These are phyloP conservation scores for Onthophagus sagittarius DNA, from an alignment of 2,888 invertebrate genomes.

Conservation along the genomic window DNA sequence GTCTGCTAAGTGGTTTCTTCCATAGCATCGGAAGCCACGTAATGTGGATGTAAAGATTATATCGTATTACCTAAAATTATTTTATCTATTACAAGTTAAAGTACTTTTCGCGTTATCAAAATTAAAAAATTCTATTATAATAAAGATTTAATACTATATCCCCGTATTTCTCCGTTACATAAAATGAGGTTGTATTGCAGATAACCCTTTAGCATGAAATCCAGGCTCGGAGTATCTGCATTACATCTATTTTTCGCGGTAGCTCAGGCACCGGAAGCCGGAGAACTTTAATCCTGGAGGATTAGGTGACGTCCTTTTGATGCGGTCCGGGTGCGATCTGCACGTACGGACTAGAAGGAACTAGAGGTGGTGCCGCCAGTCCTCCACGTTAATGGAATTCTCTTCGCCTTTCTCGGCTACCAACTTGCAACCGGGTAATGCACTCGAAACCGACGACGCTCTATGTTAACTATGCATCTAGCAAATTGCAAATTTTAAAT, in stretches of 20 bases:
- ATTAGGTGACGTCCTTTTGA: neutral
- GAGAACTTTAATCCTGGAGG: neutral
- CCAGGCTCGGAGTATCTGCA: neutral
- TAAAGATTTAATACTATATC: too few species aligned
- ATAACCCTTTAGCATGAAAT: too few species aligned
- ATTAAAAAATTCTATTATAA: too few species aligned
- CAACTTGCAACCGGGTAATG: slow-evolving; percentile 9
- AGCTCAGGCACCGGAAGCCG: neutral
- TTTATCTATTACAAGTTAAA: too few species aligned
- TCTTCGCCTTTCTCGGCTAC: neutral
- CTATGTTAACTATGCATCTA: slow-evolving; percentile 7
- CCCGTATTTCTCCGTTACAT: too few species aligned
- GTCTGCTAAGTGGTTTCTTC: neutral
- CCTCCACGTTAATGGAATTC: slow-evolving; percentile 4
- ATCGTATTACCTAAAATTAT: neutral
- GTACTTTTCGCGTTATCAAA: too few species aligned
- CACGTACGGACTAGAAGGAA: neutral
- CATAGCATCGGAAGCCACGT: neutral
- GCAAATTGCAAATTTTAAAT: slow-evolving; percentile 10
- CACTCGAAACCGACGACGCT: neutral
- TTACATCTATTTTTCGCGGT: neutral
- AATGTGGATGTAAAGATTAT: neutral
- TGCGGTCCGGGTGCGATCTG: neutral
- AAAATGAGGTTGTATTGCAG: too few species aligned
- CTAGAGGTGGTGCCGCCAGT: neutral